A percentile compares a stretch with the other conserved stretches of the same genome.
phyloP scores from a whole-genome alignment of 2,113 vertebrate species.

The Ceyx melanurus region DNA sequence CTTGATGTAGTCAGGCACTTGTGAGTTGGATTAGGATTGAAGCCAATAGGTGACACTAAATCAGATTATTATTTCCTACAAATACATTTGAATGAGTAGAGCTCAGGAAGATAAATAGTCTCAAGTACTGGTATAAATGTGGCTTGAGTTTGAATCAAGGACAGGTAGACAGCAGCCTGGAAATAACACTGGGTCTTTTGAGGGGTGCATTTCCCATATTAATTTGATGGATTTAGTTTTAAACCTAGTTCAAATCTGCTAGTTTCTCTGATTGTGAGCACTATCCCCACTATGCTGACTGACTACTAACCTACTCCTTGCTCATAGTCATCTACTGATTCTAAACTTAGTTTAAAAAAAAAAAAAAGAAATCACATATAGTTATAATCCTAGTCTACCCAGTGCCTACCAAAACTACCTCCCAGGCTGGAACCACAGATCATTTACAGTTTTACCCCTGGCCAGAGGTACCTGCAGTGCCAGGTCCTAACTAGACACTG shows the following conservation, averaged over 20 bases:
- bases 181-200: neutral
- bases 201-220: neutral
- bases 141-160: neutral
- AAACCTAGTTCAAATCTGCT: neutral
- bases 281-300: neutral
- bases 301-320: neutral
- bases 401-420: accelerated
- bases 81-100: neutral
- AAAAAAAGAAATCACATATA: accelerated
- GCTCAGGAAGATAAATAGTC: neutral
- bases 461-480: neutral
- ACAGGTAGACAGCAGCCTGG: neutral
- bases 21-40: neutral
- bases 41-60: neutral
- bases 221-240: neutral
- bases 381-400: neutral
- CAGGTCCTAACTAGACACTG: neutral
- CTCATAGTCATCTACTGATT: neutral
- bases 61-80: neutral
- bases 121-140: neutral
- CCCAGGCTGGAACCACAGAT: neutral
- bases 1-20: neutral
- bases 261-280: neutral
- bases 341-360: neutral
- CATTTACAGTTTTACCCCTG: neutral